Conservation (phyloP, 2,113 vertebrate species). For the Podarcis cretensis region DNA sequence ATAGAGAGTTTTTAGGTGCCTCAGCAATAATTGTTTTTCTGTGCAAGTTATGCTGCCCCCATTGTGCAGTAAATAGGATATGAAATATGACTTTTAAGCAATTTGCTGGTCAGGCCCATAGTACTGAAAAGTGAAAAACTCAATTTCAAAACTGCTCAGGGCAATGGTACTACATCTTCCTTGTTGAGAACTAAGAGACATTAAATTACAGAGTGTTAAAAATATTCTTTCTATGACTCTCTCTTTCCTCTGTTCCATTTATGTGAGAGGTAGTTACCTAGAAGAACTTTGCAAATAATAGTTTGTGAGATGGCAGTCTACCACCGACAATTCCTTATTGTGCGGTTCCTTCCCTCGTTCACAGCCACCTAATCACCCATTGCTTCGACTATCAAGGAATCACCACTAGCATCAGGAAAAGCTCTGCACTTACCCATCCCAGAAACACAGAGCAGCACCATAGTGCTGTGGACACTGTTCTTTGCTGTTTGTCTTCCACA, state of each 20-base stretch:
- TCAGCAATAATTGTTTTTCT: background rate
- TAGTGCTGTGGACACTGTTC: background rate
- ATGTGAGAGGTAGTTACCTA: background rate
- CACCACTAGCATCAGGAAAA: background rate
- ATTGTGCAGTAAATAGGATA: background rate
- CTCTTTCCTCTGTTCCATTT: background rate
- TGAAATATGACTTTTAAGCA: slow-evolving; percentile 14
- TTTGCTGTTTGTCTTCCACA: background rate
- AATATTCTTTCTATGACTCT: slow-evolving; percentile 16
- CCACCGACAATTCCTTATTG: background rate
- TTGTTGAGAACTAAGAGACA: slow-evolving; percentile 13
- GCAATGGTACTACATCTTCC: background rate
- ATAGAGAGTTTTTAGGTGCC: background rate
- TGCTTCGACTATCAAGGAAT: background rate
- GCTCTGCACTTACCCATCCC: background rate
- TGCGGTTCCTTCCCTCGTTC: no score
- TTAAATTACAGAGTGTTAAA: background rate
- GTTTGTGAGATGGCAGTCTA: background rate
- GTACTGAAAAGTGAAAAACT: background rate
- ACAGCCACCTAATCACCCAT: background rate
- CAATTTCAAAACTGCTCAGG: background rate
- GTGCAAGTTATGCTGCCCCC: background rate
- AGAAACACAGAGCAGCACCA: background rate
- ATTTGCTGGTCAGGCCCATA: background rate
- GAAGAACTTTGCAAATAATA: background rate